Conservation (phyloP, 2,888 invertebrate species). For the Rhamphomyia laevipes region DNA sequence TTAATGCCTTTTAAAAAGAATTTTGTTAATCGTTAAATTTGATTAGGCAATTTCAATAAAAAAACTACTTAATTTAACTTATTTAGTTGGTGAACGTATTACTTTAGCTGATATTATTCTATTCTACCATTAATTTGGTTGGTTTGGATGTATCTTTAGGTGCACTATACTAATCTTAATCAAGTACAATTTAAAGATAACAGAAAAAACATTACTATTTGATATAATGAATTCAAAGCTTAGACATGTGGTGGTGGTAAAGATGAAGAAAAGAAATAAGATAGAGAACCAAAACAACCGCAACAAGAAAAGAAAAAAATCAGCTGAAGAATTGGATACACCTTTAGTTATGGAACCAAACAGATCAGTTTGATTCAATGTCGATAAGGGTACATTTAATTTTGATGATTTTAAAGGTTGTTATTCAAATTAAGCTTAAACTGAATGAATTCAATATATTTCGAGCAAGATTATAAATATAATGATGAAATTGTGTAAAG, state of each 20-base stretch:
- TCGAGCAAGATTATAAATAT: conserved; percentile 99
- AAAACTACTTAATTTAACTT: conserved; percentile 74
- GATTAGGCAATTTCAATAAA: conserved; percentile 54
- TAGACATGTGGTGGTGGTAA: conserved; percentile 30
- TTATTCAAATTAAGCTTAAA: conserved; percentile 94
- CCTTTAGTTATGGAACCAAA: conserved; percentile 65
- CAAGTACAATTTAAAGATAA: conserved; percentile 73
- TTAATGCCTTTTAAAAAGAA: conserved; percentile 77
- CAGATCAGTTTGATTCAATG: conserved; percentile 82
- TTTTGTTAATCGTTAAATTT: conserved; percentile 64
- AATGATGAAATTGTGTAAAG: conserved; percentile 79
- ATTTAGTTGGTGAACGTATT: conserved; percentile 86
- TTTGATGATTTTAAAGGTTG: conserved; percentile 96
- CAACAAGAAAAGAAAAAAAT: conserved; percentile 40
- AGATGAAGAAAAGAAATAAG: conserved; percentile 32
- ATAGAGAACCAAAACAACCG: conserved; percentile 26
- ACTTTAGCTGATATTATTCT: conserved; percentile 93
- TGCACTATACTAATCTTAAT: conserved; percentile 64
- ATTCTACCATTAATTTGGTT: conserved; percentile 71
- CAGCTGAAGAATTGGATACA: conserved; percentile 52
- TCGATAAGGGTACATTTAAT: conserved; percentile 86
- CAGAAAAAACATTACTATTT: conserved; percentile 51
- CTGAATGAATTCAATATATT: conserved; percentile 91
- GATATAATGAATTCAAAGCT: conserved; percentile 51
- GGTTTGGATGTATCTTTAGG: conserved; percentile 57